Evolutionary conservation across 1,140 invertebrate species (phyloP).

Genomic region (Tetragonula clypearis): DNA sequence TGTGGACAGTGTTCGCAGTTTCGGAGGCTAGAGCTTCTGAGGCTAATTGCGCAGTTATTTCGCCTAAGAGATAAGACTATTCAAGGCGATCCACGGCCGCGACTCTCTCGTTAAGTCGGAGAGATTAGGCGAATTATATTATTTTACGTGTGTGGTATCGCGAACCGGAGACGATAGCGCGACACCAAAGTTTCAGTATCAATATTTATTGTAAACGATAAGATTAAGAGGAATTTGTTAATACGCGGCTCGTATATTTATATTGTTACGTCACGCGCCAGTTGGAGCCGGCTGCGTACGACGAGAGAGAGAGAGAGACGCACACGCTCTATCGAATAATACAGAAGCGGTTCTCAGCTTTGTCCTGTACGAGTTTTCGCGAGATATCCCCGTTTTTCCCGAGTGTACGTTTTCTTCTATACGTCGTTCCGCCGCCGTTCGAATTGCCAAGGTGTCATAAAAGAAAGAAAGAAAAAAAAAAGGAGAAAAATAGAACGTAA

Average conservation of each 20-base stretch:
- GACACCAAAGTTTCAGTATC: conserved; percentile 73
- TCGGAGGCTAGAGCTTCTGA: conserved; percentile 34
- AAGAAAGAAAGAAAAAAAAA: too few relatives aligned
- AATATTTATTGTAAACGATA: conserved; percentile 79
- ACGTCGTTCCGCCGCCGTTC: too few relatives aligned
- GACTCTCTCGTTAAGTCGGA: conserved; percentile 25
- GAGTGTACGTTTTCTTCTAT: too few relatives aligned
- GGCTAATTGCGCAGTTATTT: conserved; percentile 74
- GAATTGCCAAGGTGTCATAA: too few relatives aligned
- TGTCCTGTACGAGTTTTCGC: too few relatives aligned
- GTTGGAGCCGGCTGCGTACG: conserved; percentile 55
- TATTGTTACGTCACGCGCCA: conserved; percentile 75
- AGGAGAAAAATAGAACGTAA: conserved; percentile 60
- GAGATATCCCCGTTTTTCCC: too few relatives aligned
- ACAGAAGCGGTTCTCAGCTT: conserved; percentile 70
- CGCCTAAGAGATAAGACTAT: conserved; percentile 65
- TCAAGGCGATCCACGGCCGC: conserved; percentile 45
- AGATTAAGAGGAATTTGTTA: conserved; percentile 77
- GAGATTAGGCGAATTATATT: conserved; percentile 75
- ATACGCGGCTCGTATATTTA: conserved; percentile 73
- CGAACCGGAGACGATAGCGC: conserved; percentile 64
- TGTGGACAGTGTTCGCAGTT: conserved; percentile 8
- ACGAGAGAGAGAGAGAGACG: conserved; percentile 22
- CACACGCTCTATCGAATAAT: conserved; percentile 65
- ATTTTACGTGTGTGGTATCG: conserved; percentile 68